Percentiles rank a stretch among this genome's conserved stretches.
phyloP scores from a whole-genome alignment of 2,888 invertebrate species.

The Marronus borbonicus region DNA sequence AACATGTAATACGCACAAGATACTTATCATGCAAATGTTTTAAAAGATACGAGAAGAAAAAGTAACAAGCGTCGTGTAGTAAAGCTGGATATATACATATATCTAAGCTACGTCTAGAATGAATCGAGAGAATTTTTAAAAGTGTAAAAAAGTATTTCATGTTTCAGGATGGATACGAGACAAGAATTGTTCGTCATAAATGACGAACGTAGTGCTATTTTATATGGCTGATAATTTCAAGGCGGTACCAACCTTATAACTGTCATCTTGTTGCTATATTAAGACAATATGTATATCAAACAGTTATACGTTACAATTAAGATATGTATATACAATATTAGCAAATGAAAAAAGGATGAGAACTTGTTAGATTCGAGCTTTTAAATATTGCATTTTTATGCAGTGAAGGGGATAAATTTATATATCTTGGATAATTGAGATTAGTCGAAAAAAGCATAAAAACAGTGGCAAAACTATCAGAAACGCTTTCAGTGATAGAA shows the following conservation, averaged over 20 bases:
- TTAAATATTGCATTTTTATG: background rate
- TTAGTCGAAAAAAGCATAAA: background rate
- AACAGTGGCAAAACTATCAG: slow-evolving; percentile 46
- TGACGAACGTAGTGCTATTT: slow-evolving; percentile 23
- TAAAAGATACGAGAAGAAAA: background rate
- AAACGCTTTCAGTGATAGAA: slow-evolving; percentile 19
- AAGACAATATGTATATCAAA: slow-evolving; percentile 25
- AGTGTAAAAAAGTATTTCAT: slow-evolving; percentile 1
- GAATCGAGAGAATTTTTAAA: background rate
- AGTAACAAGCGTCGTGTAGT: slow-evolving; percentile 47
- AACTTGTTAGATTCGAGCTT: background rate
- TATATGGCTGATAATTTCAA: slow-evolving; percentile 29
- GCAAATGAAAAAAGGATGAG: slow-evolving; percentile 33
- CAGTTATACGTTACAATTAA: background rate
- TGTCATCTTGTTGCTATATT: slow-evolving; percentile 43
- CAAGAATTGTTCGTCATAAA: slow-evolving; percentile 11
- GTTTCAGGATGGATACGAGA: background rate
- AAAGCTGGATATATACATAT: slow-evolving; percentile 20
- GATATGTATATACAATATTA: slow-evolving; percentile 39
- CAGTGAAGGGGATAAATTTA: background rate
- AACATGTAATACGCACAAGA: slow-evolving; percentile 1
- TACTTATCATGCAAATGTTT: slow-evolving; percentile 14
- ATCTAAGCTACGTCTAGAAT: slow-evolving; percentile 24
- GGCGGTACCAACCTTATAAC: slow-evolving; percentile 41
- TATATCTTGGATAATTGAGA: background rate